Evolutionary conservation across 2,113 vertebrate species (phyloP).

Genomic region (Dromas ardeola): DNA sequence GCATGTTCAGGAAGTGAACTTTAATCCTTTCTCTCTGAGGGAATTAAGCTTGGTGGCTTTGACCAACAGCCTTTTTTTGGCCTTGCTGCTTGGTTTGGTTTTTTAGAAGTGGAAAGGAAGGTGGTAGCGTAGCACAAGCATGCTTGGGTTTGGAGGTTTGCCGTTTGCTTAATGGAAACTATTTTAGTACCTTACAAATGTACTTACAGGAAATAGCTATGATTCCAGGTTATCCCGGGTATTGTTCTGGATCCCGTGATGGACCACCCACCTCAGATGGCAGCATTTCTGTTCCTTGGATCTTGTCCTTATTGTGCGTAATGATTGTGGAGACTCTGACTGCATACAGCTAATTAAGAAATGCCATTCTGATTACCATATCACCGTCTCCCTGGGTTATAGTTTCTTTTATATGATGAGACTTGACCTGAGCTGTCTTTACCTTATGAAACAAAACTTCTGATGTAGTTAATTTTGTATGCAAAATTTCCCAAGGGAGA

Average conservation of each 20-base stretch:
- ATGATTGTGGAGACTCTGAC: background rate
- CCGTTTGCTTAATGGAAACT: background rate
- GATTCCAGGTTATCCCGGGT: background rate
- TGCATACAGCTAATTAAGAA: conserved; percentile 1
- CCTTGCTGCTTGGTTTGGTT: background rate
- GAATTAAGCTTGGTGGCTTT: background rate
- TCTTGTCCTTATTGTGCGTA: background rate
- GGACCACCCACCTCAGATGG: background rate
- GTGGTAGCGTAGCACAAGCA: background rate
- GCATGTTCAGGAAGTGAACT: background rate
- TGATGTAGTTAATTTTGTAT: background rate
- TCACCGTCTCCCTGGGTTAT: background rate
- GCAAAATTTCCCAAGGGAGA: background rate
- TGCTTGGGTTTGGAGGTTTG: background rate
- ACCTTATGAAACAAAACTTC: background rate
- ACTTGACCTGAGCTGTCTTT: background rate
- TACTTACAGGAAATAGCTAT: background rate
- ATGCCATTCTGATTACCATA: background rate
- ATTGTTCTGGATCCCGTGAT: background rate
- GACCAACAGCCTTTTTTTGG: background rate
- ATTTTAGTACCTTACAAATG: background rate
- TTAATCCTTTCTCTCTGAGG: background rate
- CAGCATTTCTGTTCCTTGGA: background rate
- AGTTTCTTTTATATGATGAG: background rate
- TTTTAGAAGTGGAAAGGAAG: background rate